Evolutionary conservation across 2,888 invertebrate species (phyloP).

Genomic region (Glaucopsyche alexis): DNA sequence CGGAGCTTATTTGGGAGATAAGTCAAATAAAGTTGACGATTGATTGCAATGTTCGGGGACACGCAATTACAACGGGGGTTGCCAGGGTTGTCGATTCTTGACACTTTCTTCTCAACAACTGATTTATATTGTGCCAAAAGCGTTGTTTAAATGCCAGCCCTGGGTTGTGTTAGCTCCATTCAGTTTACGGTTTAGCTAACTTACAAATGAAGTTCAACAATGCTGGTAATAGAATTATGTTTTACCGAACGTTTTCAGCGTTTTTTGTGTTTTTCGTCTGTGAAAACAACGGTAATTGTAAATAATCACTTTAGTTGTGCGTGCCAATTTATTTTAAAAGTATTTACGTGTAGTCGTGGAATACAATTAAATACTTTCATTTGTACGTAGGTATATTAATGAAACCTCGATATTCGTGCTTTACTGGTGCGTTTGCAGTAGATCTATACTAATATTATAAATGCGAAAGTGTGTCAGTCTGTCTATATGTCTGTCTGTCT

Average conservation of each 20-base stretch:
- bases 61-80: slow-evolving; percentile 58
- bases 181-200: slow-evolving; percentile 52
- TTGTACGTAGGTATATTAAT: neutral
- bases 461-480: too few species aligned
- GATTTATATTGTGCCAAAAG: neutral
- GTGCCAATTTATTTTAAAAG: slow-evolving; percentile 19
- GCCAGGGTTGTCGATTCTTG: neutral
- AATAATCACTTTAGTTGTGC: slow-evolving; percentile 3
- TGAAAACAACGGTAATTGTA: slow-evolving; percentile 9
- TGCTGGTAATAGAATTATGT: slow-evolving; percentile 24
- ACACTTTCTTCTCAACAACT: neutral
- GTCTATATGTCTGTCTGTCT: too few species aligned
- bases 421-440: neutral
- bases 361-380: neutral
- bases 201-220: slow-evolving; percentile 28
- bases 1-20: slow-evolving; percentile 69
- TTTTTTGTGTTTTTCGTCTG: neutral
- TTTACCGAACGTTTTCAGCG: slow-evolving; percentile 1
- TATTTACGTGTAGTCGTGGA: neutral
- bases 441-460: too few species aligned
- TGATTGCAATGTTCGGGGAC: slow-evolving; percentile 69
- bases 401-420: neutral
- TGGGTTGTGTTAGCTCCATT: slow-evolving; percentile 54
- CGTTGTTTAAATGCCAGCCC: neutral
- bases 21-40: slow-evolving; percentile 78